Evolutionary conservation across 2,113 vertebrate genomes (phyloP).

Genomic region (Phalacrocorax brasilianus): DNA sequence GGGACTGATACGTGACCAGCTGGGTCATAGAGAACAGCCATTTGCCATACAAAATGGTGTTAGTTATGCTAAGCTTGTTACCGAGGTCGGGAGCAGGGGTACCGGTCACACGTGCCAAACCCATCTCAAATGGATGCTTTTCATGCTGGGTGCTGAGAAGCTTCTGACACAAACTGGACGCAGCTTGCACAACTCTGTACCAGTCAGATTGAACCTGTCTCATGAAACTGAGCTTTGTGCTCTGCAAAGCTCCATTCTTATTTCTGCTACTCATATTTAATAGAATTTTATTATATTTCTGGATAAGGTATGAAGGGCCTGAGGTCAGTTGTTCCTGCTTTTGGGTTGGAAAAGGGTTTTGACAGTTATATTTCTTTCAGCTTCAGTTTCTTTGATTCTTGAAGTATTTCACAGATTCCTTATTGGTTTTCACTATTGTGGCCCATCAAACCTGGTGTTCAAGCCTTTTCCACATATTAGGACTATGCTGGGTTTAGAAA

Average conservation of each 20-base stretch:
- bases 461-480: neutral
- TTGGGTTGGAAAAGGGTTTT: neutral
- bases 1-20: no score
- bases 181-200: no score
- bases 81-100: neutral
- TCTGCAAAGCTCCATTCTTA: no score
- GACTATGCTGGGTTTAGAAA: neutral
- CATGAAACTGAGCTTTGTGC: no score
- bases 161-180: no score
- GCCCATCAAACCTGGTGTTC: neutral
- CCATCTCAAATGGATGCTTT: no score
- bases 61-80: neutral
- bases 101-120: no score
- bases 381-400: neutral
- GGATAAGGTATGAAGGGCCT: neutral
- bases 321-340: neutral
- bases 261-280: no score
- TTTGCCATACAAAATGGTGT: no score
- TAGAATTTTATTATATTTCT: neutral
- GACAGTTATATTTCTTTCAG: neutral
- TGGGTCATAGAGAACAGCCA: no score
- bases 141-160: no score
- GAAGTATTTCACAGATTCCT: neutral
- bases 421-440: neutral
- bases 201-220: no score